Evolutionary conservation across 2,113 vertebrate species (phyloP), one percentile per base, ranked within the genome.

Genomic region (Conger conger): DNA sequence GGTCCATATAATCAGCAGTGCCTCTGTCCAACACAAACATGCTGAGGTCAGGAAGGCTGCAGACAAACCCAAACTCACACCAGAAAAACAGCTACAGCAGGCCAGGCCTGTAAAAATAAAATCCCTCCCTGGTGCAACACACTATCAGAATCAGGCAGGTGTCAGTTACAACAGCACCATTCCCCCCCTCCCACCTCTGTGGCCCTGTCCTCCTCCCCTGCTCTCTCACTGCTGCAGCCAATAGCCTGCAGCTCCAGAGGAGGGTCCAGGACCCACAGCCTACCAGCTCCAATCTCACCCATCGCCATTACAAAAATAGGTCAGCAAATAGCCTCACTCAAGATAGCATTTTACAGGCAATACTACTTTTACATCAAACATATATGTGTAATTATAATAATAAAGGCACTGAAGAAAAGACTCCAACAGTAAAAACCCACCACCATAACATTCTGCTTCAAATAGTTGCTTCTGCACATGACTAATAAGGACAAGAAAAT

Each of bases 51-150:
- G 30, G 60, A 76, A 27, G 2, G 82, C 37, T 63, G 40, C 37
- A 83, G 63, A 45, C 38, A 76, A 73, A 83, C 37, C 37, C 82
- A n/a, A 40, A 82, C 35, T 37, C 36, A 13, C 20, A 63, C n/a
- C 54, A 82, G 38, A 9, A 27, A 73, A 38, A 33, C 37, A 27
- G 57, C 57, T 27, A 37, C 27, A 17, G 38, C 9, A 3, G 45
- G 82, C 33, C 30, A 76, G 63, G 60, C n/a, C 82, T 76, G 38
- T 76, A 45, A 60, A 83, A 83, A 83, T 40, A 76, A 11, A 15
- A 45, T 7, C 79, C 57, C 79, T 80, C 79, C 16, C 37, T 42
- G 79, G 50, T 20, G 37, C 27, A 9, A 30, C 36, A 9, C 15
- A 15, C 82, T 76, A 11, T 68, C 27, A 45, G 40, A 83, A 6